Evolutionary conservation across 2,113 vertebrate species (phyloP), one percentile per base, ranked within the genome.

Genomic region (Lophochroa leadbeateri): DNA sequence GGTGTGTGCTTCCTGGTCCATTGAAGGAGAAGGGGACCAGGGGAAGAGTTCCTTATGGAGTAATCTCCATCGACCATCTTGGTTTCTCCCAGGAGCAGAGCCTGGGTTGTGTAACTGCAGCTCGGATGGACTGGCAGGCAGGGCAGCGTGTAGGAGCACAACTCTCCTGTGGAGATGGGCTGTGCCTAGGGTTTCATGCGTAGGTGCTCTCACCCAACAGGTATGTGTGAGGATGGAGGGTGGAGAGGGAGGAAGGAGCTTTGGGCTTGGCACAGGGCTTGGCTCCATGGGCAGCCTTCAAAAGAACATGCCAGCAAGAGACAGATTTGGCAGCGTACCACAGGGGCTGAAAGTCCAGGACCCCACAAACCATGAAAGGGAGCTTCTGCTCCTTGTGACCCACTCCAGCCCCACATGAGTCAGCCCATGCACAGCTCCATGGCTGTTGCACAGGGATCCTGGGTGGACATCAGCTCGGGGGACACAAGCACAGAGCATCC

Each of bases 371-470:
- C 25, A 15, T 4, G 0, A 21, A 39, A 9, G n/a, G 35, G n/a
- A 71, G 35, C 13, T 80, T 35, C 57, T 35, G 43, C 9, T 79
- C 33, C 31, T 33, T 43, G 44, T 7, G 3, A 37, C 39, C 53
- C 24, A 27, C 8, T 69, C 65, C 6, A 0, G 24, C 43, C 43
- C 31, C 19, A 37, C 6, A 6, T 0, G 13, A 39, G 13, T 35
- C 41, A 83, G 23, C 39, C 52, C 3, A 0, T 6, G 17, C 46
- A 33, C 18, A 20, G 69, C 20, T 25, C 29, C 24, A 13, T 0
- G 4, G 23, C 52, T 53, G 17, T 39, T 10, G 37, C 17, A 28
- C 67, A 13, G 13, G 13, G 17, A 5, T 31, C 21, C 13, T 0
- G 0, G 39, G 50, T 27, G 46, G 67, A 7, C 46, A 43, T 11